These are phyloP conservation scores for Dreissena rostriformis DNA, from an alignment of 1,140 invertebrate species.

Conservation along the genomic window DNA sequence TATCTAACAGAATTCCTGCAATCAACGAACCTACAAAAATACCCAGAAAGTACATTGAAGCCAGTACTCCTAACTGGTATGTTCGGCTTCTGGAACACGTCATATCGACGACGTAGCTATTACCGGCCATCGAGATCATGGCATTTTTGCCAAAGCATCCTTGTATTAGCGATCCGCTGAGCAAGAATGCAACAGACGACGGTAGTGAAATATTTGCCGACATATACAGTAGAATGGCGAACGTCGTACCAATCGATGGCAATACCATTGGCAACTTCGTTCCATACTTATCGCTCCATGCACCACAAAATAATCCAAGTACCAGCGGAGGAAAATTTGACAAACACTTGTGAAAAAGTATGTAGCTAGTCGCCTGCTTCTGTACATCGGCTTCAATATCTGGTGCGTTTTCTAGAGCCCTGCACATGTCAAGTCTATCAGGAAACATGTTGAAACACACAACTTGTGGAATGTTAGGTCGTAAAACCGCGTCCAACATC, in stretches of 20 bases:
- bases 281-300: slow-evolving; percentile 73
- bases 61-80: slow-evolving; percentile 63
- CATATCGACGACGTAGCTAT: slow-evolving; percentile 70
- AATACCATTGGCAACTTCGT: slow-evolving; percentile 69
- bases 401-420: slow-evolving; percentile 51
- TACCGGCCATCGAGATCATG: slow-evolving; percentile 71
- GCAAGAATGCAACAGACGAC: slow-evolving; percentile 51
- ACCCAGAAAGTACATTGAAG: slow-evolving; percentile 73
- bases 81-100: slow-evolving; percentile 61
- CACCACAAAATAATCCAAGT: slow-evolving; percentile 71
- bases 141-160: slow-evolving; percentile 71
- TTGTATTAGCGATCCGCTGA: slow-evolving; percentile 64
- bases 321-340: slow-evolving; percentile 71
- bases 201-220: slow-evolving; percentile 56
- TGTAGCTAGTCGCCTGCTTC: slow-evolving; percentile 64
- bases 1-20: slow-evolving; percentile 63
- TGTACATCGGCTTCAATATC: slow-evolving; percentile 66
- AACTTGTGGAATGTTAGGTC: slow-evolving; percentile 62
- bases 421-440: slow-evolving; percentile 28
- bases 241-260: slow-evolving; percentile 65
- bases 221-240: slow-evolving; percentile 67
- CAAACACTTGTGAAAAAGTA: too few species aligned
- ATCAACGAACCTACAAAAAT: slow-evolving; percentile 70
- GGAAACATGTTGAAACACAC: slow-evolving; percentile 61
- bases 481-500: slow-evolving; percentile 49